Evolutionary conservation across 1,140 invertebrate species (phyloP).

Genomic region (Megalopta genalis): DNA sequence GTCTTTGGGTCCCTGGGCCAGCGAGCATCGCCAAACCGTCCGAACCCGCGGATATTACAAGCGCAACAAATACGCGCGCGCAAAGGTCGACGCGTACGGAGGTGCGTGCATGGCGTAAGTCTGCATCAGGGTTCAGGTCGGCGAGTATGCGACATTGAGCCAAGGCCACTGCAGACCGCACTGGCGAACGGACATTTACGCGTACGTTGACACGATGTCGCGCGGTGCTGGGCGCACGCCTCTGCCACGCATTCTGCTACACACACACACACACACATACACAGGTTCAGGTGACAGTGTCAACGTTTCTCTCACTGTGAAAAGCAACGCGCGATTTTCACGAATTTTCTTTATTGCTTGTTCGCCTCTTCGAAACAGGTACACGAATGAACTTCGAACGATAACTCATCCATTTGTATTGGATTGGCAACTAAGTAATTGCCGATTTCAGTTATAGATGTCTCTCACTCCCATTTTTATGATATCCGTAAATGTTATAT

Average conservation of each 20-base stretch:
- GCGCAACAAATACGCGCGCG: slow-evolving; percentile 5
- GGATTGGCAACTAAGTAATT: too few relatives aligned
- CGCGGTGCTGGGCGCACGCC: slow-evolving; percentile 7
- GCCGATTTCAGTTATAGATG: too few relatives aligned
- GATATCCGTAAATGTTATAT: too few relatives aligned
- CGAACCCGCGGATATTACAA: background rate
- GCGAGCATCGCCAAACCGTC: background rate
- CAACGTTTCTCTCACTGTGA: background rate
- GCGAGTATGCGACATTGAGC: slow-evolving; percentile 59
- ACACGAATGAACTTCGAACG: too few relatives aligned
- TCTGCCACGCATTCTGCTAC: background rate
- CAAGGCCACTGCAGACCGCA: slow-evolving; percentile 57
- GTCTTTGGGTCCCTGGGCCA: too few relatives aligned
- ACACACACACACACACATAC: too few relatives aligned
- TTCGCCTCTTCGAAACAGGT: too few relatives aligned
- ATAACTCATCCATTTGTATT: too few relatives aligned
- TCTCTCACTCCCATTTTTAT: too few relatives aligned
- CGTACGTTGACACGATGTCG: slow-evolving; percentile 3
- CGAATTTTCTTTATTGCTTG: too few relatives aligned
- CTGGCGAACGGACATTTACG: slow-evolving; percentile 32
- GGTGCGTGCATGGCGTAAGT: background rate
- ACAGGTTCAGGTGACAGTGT: background rate
- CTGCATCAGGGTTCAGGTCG: slow-evolving; percentile 23
- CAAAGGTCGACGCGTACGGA: background rate
- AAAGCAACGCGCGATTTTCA: background rate